Base-by-base conservation (phyloP, 2,888 invertebrate genomes). In the Tanytarsus gracilentus region DNA sequence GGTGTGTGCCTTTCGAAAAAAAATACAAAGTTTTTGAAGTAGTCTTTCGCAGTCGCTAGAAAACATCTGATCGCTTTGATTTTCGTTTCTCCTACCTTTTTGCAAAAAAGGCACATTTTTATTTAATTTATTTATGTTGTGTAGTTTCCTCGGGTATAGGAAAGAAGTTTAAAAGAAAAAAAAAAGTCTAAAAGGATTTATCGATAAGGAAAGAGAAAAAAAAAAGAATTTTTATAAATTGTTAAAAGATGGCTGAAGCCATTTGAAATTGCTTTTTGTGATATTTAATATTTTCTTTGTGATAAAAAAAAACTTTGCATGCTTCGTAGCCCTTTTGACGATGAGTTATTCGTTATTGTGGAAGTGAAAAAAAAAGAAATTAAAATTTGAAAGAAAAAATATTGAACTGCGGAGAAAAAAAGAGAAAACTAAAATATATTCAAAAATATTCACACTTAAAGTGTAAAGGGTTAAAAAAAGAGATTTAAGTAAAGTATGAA, bases 401-500 rank as follows among this genome's bases (percentile, higher is more conserved):
- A 30, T 30, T 30, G 30, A 30, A 30, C 30, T 30, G 30, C 9
- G 6, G 11, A 30, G 11, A 8, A 30, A 6, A 16, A 16, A 14
- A 40, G 8, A 8, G 40, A 40, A 14, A 40, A 14, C 14, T 8
- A 40, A 16, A 40, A 7, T 16, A 40, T 8, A 8, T 40, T 39
- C 8, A 40, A 16, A n/a, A 16, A 16, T 16, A 40, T 14, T 7
- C 8, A 9, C n/a, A 40, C n/a, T 40, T 3, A 8, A 40, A 40
- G 18, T 8, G n/a, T 25, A 9, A 48, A 55, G 26, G 9, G 25
- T 21, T 16, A 25, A 33, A 30, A 14, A 56, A 21, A 30, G 30
- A 23, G 3, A 44, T 23, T 44, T 18, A 44, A 44, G 18, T 6
- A 44, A 44, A 18, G 18, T 18, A 79, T 78, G 76, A 79, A 78